A percentile compares a stretch with the other conserved stretches of the same genome.
Conservation (phyloP, 1,140 invertebrate genomes). For the Ostrea denselamellosa region DNA sequence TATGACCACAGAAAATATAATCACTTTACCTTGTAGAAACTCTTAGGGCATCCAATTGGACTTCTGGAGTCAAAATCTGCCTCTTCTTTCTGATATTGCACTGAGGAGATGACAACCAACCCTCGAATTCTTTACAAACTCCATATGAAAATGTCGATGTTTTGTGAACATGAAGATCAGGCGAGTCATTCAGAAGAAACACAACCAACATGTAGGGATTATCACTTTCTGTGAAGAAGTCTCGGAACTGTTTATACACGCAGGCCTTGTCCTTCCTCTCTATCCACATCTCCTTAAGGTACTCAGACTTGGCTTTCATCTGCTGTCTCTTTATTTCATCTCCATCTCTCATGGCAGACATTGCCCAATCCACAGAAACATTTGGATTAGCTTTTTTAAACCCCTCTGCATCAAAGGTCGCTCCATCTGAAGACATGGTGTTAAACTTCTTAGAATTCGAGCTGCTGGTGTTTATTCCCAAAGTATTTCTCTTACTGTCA, state of each 20-base stretch:
- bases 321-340: slow-evolving; percentile 52
- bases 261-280: slow-evolving; percentile 53
- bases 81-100: slow-evolving; percentile 47
- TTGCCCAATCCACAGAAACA: not conserved
- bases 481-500: not conserved
- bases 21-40: slow-evolving; percentile 58
- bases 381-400: slow-evolving; percentile 19
- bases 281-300: slow-evolving; percentile 51
- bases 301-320: slow-evolving; percentile 48
- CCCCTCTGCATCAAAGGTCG: not conserved
- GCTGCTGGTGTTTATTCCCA: not conserved
- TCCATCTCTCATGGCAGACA: slow-evolving; percentile 24
- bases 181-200: slow-evolving; percentile 64
- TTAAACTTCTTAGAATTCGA: not conserved
- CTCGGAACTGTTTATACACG: slow-evolving; percentile 50
- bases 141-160: slow-evolving; percentile 65
- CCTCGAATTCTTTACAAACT: slow-evolving; percentile 72
- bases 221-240: slow-evolving; percentile 48
- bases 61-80: slow-evolving; percentile 55
- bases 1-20: too few relatives aligned
- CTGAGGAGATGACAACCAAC: slow-evolving; percentile 57
- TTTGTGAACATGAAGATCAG: slow-evolving; percentile 67
- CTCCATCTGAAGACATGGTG: not conserved
- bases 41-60: slow-evolving; percentile 62
- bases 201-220: slow-evolving; percentile 66